Evolutionary conservation across 2,113 vertebrate species (phyloP).

Genomic region (Bombycilla garrulus): DNA sequence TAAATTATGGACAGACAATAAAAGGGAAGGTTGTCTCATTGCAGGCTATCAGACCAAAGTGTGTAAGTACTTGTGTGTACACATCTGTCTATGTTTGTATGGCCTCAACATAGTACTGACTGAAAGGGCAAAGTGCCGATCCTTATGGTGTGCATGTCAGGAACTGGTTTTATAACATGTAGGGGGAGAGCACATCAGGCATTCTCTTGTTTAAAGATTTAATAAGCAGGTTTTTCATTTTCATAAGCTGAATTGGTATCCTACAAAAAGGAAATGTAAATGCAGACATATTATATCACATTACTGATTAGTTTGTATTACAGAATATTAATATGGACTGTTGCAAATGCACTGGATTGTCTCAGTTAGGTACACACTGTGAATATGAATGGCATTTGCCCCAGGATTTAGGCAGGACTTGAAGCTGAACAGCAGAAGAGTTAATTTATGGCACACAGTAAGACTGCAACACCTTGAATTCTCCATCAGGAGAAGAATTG

Average conservation of each 20-base stretch:
- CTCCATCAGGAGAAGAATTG: background rate
- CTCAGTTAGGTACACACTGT: background rate
- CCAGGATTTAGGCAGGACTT: background rate
- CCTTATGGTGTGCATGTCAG: background rate
- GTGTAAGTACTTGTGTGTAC: accelerated
- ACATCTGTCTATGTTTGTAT: background rate
- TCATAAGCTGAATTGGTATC: background rate
- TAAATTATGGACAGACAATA: background rate
- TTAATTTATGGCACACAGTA: slow-evolving; percentile 30
- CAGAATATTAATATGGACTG: background rate
- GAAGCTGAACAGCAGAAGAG: background rate
- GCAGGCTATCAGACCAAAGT: background rate
- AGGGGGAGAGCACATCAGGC: background rate
- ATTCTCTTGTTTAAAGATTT: background rate
- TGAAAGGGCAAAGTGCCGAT: background rate
- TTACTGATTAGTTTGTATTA: background rate
- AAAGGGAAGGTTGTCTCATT: background rate
- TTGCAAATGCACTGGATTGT: background rate
- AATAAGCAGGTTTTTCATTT: background rate
- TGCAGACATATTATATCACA: background rate
- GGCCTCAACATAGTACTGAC: background rate
- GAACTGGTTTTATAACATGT: background rate
- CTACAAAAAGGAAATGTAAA: background rate
- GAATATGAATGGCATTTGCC: slow-evolving; percentile 9
- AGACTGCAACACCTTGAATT: background rate